Base-by-base conservation (phyloP, 2,113 vertebrate species). In the Lonchura striata region DNA sequence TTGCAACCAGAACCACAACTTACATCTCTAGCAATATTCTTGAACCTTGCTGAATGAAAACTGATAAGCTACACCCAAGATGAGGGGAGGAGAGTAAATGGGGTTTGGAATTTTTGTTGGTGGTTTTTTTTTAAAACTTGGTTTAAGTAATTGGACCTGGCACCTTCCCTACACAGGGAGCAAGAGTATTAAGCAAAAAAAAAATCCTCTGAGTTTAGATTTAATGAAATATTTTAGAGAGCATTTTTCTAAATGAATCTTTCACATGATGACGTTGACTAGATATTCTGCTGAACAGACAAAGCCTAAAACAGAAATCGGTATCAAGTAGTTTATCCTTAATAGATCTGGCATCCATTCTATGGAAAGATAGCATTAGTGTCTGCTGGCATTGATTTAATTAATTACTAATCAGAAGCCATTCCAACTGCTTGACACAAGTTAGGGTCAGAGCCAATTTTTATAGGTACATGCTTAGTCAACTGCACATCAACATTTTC, bases 391-490 rank as follows among this genome's bases (percentile, higher is more conserved):
- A 88, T 53, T 75, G 70, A 87, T 91, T 81, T 93, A 96, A 96
- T 92, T 97, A 96, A 87, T 92, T 92, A 92, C 80, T 91, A 89
- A 95, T 92, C 87, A 93, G 66, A 53, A 93, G 13, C 49, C 23
- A 47, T 28, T 91, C 89, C 96, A 97, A 83, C 28, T 91, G 57
- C 69, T 68, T 88, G 80, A 72, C 80, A 92, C 31, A 87, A 94
- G 56, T 89, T 89, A 52, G 52, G 15, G 37, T 76, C 82, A 78
- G 65, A 94, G 94, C 70, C 85, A 97, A 86, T 10, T 76, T 35
- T 88, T 81, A 59, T 30, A 44, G 28, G 76, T 42, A 77, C 46
- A 74, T 80, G 65, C 77, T 96, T 90, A 91, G 72, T 82, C 66
- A 95, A 81, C n/a, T 81, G 27, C 44, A 72, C 6, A 3, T 44